Conservation (phyloP, 1,140 invertebrate genomes). For the Cardiocondyla obscurior region DNA sequence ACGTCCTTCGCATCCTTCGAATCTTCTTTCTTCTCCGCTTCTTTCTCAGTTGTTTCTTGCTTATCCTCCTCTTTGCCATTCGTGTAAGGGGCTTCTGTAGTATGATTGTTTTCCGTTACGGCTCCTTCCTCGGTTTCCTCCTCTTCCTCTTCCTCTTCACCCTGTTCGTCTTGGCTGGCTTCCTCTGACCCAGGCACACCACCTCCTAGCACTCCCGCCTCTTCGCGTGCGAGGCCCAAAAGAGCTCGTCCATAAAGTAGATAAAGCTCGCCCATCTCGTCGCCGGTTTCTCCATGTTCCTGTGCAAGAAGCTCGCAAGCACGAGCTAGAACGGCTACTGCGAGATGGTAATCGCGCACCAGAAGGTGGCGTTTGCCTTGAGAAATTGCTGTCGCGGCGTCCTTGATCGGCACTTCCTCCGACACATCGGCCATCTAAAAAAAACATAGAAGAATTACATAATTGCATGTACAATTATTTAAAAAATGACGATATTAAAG, state of each 20-base stretch:
- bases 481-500: too few relatives aligned
- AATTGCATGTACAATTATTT: neutral
- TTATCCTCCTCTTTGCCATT: conserved; percentile 23
- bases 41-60: conserved; percentile 71
- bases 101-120: conserved; percentile 72
- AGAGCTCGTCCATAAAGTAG: conserved; percentile 91
- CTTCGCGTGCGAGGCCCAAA: conserved; percentile 91
- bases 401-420: conserved; percentile 81
- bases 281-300: conserved; percentile 90
- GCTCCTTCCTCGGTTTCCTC: conserved; percentile 75
- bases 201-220: conserved; percentile 91
- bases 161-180: conserved; percentile 83
- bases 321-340: conserved; percentile 90
- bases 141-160: conserved; percentile 84
- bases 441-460: neutral
- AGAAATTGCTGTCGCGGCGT: conserved; percentile 85
- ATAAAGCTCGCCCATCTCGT: conserved; percentile 93
- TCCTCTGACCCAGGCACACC: conserved; percentile 87
- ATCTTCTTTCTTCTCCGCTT: conserved; percentile 69
- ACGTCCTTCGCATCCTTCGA: conserved; percentile 47
- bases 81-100: conserved; percentile 68
- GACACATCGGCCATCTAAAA: conserved; percentile 86
- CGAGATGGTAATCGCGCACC: conserved; percentile 90
- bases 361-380: conserved; percentile 91
- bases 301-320: conserved; percentile 89